Conservation (phyloP, 2,888 invertebrate genomes). For the Invenusta paracnida region DNA sequence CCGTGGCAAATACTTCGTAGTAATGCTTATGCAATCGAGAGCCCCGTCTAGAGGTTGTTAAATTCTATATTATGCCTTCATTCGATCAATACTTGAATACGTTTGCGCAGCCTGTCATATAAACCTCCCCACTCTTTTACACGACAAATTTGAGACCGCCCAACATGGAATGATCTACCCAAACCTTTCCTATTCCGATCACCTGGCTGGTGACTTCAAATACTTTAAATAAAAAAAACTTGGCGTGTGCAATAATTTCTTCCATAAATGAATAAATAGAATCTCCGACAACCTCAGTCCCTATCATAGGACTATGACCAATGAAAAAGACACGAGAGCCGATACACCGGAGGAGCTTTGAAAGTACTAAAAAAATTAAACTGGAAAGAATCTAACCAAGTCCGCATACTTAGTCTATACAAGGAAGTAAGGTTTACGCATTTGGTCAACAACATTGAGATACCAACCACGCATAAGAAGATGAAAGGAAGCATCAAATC, state of each 20-base stretch:
- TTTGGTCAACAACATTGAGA: no score
- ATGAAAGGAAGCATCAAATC: no score
- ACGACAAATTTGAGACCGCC: not conserved
- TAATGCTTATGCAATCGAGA: not conserved
- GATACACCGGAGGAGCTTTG: no score
- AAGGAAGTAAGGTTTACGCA: no score
- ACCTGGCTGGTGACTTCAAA: not conserved
- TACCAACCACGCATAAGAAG: no score
- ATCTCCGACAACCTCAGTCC: no score
- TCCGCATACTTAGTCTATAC: no score
- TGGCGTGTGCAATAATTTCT: not conserved
- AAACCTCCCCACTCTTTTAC: not conserved
- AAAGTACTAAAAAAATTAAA: no score
- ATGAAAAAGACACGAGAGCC: no score
- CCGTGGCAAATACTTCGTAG: not conserved
- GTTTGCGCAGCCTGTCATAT: not conserved
- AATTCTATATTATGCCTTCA: not conserved
- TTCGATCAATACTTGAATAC: not conserved
- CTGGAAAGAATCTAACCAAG: no score
- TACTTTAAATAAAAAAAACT: not conserved
- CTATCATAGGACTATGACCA: no score
- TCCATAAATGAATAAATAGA: no score
- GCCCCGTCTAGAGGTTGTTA: not conserved
- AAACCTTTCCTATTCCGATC: not conserved
- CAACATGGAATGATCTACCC: not conserved